Percentiles rank a stretch among this genome's conserved stretches.
phyloP scores from a whole-genome alignment of 1,140 invertebrate genomes.

The Bombus breviceps region DNA sequence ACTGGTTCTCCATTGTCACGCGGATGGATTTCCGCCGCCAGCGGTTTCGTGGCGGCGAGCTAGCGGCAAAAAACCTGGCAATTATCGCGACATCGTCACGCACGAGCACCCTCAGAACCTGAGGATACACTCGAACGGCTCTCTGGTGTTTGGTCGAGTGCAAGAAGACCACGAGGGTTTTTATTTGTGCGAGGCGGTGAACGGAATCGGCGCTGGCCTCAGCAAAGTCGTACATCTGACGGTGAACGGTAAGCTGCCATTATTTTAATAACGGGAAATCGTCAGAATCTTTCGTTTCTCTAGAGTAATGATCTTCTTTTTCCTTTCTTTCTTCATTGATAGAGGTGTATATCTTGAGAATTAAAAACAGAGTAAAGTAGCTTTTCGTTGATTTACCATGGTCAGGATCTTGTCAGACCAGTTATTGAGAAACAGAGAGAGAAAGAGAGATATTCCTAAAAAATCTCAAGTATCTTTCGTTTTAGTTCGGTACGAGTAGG shows the following conservation, averaged over 20 bases:
- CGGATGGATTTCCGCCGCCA: slow-evolving; percentile 94
- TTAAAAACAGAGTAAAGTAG: too few relatives aligned
- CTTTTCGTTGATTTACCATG: too few relatives aligned
- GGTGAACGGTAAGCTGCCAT: slow-evolving; percentile 87
- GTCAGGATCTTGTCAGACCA: too few relatives aligned
- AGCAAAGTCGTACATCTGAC: slow-evolving; percentile 94
- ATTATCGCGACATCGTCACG: slow-evolving; percentile 90
- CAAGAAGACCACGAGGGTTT: slow-evolving; percentile 93
- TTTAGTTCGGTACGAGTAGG: too few relatives aligned
- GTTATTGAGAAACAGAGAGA: too few relatives aligned
- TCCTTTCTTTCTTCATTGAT: neutral
- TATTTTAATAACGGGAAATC: too few relatives aligned
- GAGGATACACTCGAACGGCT: slow-evolving; percentile 91
- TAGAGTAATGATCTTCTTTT: neutral
- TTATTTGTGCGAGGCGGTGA: slow-evolving; percentile 96
- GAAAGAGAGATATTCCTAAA: too few relatives aligned
- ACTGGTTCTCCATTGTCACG: slow-evolving; percentile 93
- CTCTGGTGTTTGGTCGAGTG: slow-evolving; percentile 90
- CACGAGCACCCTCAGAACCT: slow-evolving; percentile 82
- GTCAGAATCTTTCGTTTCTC: neutral
- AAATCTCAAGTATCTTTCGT: too few relatives aligned
- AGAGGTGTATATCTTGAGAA: too few relatives aligned
- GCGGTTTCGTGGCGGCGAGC: slow-evolving; percentile 94
- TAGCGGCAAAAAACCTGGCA: slow-evolving; percentile 90
- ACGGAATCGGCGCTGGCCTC: slow-evolving; percentile 93